Conservation (phyloP, 1,140 invertebrate genomes). For the Brachionus sp. region DNA sequence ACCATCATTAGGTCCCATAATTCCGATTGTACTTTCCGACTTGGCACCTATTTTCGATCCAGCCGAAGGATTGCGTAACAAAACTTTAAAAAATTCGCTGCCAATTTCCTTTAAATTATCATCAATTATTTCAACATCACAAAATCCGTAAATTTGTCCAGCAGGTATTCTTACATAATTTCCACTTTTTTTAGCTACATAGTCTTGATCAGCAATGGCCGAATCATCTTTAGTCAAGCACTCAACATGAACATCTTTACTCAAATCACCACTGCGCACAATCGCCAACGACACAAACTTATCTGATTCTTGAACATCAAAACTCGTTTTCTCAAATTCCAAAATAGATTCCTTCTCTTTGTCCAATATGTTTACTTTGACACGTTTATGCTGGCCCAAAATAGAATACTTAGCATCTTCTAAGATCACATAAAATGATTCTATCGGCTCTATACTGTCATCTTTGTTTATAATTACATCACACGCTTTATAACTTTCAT, state of each 20-base stretch:
- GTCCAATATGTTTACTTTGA: conserved; percentile 47
- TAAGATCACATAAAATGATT: conserved; percentile 54
- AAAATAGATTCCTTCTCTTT: conserved; percentile 53
- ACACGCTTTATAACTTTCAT: conserved; percentile 54
- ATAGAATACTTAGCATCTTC: conserved; percentile 51
- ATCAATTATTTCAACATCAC: conserved; percentile 31
- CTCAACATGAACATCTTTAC: not conserved
- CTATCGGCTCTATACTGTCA: conserved; percentile 54
- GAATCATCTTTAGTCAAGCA: conserved; percentile 2
- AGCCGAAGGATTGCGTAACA: not conserved
- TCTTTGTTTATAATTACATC: conserved; percentile 57
- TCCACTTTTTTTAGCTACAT: not conserved
- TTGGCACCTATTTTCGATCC: not conserved
- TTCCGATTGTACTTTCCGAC: not conserved
- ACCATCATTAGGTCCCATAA: conserved; percentile 21
- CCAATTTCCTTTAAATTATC: conserved; percentile 6
- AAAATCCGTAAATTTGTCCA: conserved; percentile 12
- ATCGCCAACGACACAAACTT: conserved; percentile 51
- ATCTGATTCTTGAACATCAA: conserved; percentile 52
- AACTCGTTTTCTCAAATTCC: conserved; percentile 51
- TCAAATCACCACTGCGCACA: conserved; percentile 47
- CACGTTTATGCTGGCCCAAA: conserved; percentile 46
- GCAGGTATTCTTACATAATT: not conserved
- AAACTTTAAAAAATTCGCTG: conserved; percentile 21
- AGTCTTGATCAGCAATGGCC: not conserved